These are phyloP conservation scores for Onthophagus sagittarius DNA, from an alignment of 2,888 invertebrate species.

Conservation along the genomic window DNA sequence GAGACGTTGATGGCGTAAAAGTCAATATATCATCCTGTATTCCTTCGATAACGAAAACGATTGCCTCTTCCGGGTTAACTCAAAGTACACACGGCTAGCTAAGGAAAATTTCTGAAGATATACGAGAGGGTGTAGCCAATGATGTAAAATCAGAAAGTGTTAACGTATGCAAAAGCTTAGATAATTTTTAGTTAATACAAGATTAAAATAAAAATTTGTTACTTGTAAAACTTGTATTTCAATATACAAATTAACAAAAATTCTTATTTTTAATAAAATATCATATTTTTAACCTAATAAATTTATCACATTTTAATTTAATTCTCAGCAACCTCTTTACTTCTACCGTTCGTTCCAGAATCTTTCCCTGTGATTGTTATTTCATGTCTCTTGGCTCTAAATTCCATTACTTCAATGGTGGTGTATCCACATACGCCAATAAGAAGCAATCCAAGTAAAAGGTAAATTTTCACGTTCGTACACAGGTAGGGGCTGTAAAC, in stretches of 20 bases:
- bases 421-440: conserved; percentile 74
- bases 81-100: background rate
- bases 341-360: conserved; percentile 24
- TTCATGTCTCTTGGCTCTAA: conserved; percentile 40
- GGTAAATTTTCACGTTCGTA: conserved; percentile 66
- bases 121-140: background rate
- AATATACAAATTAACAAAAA: background rate
- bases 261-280: background rate
- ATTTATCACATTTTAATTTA: background rate
- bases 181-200: too few species aligned
- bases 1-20: background rate
- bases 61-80: background rate
- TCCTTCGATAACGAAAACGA: background rate
- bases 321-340: conserved; percentile 39
- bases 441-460: conserved; percentile 63
- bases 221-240: too few species aligned
- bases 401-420: conserved; percentile 60
- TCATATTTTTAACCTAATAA: background rate
- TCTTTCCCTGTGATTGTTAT: conserved; percentile 39
- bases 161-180: too few species aligned
- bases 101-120: background rate
- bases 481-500: conserved; percentile 74
- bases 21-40: background rate
- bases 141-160: too few species aligned
- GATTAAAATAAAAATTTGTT: too few species aligned